Percentiles rank a stretch among this genome's conserved stretches.
Evolutionary conservation across 2,888 invertebrate genomes (phyloP).

Genomic region (Synanthedon andrenaeformis): DNA sequence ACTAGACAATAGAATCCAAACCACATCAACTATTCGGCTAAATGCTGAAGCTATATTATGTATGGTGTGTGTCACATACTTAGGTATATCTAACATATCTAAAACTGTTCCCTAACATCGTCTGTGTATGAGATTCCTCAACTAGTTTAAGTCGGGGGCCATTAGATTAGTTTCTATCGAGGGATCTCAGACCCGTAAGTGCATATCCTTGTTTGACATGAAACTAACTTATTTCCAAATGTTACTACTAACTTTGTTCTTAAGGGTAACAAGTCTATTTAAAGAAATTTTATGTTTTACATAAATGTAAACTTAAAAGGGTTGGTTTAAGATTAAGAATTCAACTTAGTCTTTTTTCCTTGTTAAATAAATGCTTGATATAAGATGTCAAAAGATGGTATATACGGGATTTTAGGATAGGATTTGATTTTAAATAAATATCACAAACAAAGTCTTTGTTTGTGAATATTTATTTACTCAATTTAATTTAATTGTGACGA

Average conservation of each 20-base stretch:
- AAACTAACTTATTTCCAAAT: constrained; percentile 53
- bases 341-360: too few species aligned
- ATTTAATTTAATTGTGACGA: too few species aligned
- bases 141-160: constrained; percentile 23
- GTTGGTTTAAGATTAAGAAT: too few species aligned
- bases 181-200: constrained; percentile 35
- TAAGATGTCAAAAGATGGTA: too few species aligned
- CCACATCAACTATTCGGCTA: not conserved
- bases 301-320: too few species aligned
- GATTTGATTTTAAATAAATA: too few species aligned
- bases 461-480: too few species aligned
- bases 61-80: not conserved
- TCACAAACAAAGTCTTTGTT: too few species aligned
- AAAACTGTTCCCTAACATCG: constrained; percentile 5
- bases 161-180: constrained; percentile 51
- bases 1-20: not conserved
- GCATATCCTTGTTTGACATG: constrained; percentile 65
- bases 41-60: not conserved
- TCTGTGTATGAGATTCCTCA: constrained; percentile 5
- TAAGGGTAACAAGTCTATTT: not conserved
- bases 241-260: constrained; percentile 7
- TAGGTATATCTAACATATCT: constrained; percentile 1
- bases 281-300: too few species aligned
- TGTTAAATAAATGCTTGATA: too few species aligned
- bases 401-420: too few species aligned